phyloP scores from a whole-genome alignment of 2,113 vertebrate species.

The Camelus dromedarius region DNA sequence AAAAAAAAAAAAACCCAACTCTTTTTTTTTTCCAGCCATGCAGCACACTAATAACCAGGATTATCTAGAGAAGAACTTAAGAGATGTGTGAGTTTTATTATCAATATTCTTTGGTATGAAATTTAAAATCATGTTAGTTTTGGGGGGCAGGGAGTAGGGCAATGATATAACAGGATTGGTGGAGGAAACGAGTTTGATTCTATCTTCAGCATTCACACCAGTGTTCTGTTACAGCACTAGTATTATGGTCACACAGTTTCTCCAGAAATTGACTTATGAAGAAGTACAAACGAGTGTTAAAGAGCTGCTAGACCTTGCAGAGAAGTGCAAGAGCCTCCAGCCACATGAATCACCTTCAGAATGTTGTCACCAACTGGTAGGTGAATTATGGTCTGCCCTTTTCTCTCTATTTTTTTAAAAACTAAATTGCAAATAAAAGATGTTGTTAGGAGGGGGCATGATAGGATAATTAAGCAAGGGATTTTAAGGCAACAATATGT shows the following conservation, averaged over 20 bases:
- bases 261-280: slow-evolving; percentile 65
- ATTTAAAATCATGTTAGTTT: slow-evolving; percentile 34
- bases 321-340: slow-evolving; percentile 2
- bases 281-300: slow-evolving; percentile 35
- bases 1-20: neutral
- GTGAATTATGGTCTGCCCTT: neutral
- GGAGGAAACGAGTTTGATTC: neutral
- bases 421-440: neutral
- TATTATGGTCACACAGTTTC: slow-evolving; percentile 74
- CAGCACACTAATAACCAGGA: neutral
- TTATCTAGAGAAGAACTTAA: slow-evolving; percentile 48
- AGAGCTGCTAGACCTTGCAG: neutral
- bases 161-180: neutral
- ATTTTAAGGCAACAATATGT: neutral
- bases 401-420: neutral
- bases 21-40: neutral
- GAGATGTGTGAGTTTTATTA: slow-evolving; percentile 40
- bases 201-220: rapidly evolving
- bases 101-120: neutral
- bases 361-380: slow-evolving; percentile 44
- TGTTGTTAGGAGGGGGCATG: neutral
- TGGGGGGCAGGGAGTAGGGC: neutral
- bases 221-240: neutral
- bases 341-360: neutral
- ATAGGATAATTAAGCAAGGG: neutral